Evolutionary conservation across 2,888 invertebrate genomes (phyloP).

Genomic region (Pristionchus entomophagus): DNA sequence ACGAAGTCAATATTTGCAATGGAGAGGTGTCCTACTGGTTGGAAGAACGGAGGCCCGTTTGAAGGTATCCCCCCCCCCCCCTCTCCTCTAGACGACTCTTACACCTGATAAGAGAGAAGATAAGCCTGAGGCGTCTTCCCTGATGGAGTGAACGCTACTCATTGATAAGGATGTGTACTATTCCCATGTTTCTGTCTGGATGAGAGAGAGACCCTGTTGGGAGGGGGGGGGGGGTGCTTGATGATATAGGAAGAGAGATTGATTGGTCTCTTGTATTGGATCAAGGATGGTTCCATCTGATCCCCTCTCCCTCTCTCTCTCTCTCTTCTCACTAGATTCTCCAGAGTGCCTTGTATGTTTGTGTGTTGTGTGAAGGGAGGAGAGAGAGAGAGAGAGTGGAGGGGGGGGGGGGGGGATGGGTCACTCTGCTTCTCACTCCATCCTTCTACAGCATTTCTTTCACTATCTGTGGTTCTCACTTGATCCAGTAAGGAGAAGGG

Average conservation of each 20-base stretch:
- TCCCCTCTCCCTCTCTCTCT: background rate
- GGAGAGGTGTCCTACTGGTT: slow-evolving; percentile 13
- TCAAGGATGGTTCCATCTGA: background rate
- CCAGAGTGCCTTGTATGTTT: background rate
- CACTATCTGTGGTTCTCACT: background rate
- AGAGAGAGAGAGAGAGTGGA: background rate
- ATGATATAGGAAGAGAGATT: background rate
- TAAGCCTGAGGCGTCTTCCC: background rate
- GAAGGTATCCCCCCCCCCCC: background rate
- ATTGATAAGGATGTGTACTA: background rate
- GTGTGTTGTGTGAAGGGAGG: background rate
- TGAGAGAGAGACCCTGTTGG: too few relatives aligned
- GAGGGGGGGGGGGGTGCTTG: background rate
- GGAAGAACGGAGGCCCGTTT: background rate
- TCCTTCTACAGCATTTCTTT: background rate
- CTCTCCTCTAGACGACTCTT: background rate
- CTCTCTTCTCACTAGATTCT: slow-evolving; percentile 5
- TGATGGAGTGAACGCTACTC: background rate
- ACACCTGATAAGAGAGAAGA: background rate
- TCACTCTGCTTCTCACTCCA: background rate
- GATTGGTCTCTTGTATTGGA: background rate
- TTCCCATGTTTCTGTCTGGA: background rate
- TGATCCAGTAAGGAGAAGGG: background rate
- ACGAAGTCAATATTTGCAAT: slow-evolving; percentile 28
- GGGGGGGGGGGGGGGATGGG: background rate